These are phyloP conservation scores for Penaeus indicus DNA, from an alignment of 1,140 invertebrate species.

Conservation along the genomic window DNA sequence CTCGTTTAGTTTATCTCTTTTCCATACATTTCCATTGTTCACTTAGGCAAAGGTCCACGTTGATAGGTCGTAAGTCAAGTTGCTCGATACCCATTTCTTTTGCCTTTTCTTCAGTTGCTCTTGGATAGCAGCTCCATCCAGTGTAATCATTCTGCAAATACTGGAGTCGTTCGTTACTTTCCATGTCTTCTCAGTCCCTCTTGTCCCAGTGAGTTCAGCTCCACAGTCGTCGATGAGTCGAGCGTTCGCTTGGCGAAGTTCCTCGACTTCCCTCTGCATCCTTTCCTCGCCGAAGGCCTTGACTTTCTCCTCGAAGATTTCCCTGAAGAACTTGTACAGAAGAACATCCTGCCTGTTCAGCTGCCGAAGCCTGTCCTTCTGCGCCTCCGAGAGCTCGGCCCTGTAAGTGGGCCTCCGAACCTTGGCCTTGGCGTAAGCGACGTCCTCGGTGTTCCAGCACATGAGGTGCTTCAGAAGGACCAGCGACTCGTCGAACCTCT, in stretches of 20 bases:
- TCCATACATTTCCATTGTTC: too few species aligned
- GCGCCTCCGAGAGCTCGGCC: background rate
- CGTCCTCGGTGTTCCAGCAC: conserved; percentile 72
- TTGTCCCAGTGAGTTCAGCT: too few species aligned
- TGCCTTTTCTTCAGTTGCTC: too few species aligned
- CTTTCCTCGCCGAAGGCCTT: conserved; percentile 6
- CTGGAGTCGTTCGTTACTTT: too few species aligned
- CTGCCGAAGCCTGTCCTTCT: background rate
- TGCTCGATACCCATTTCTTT: too few species aligned
- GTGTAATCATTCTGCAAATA: too few species aligned
- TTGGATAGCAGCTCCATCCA: too few species aligned
- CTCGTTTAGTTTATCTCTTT: too few species aligned
- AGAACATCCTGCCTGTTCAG: background rate
- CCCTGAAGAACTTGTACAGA: conserved; percentile 23
- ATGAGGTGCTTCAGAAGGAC: conserved; percentile 72
- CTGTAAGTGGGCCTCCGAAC: background rate
- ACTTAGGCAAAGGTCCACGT: too few species aligned
- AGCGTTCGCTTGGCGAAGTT: conserved; percentile 11
- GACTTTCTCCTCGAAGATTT: conserved; percentile 22
- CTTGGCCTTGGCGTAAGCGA: conserved; percentile 56
- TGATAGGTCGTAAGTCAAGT: too few species aligned
- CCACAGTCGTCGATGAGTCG: background rate
- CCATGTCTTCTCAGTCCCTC: too few species aligned
- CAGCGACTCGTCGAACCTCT: conserved; percentile 74
- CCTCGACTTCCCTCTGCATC: conserved; percentile 33